phyloP scores from a whole-genome alignment of 2,113 vertebrate genomes.

The Hyperopisus bebe region DNA sequence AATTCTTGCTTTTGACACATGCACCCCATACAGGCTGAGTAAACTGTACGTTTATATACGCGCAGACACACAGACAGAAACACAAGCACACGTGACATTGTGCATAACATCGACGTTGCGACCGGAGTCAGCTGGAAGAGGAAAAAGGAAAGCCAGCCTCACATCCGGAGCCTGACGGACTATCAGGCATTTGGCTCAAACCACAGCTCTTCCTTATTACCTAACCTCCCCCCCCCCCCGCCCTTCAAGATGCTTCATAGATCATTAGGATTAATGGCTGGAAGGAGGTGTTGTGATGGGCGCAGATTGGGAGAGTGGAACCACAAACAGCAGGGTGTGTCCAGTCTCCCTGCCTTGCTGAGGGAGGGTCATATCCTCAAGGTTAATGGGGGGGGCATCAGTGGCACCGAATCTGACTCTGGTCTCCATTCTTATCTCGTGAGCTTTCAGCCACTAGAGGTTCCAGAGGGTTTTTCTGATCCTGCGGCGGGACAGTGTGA shows the following conservation, averaged over 20 bases:
- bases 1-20: not conserved
- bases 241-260: not conserved
- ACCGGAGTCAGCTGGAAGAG: not conserved
- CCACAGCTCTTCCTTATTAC: not conserved
- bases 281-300: conserved; percentile 39
- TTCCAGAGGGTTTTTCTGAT: not conserved
- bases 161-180: not conserved
- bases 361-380: conserved; percentile 41
- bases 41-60: not conserved
- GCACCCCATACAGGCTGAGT: not conserved
- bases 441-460: not conserved
- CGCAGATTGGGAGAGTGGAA: conserved; percentile 30
- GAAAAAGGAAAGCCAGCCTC: not conserved
- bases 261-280: not conserved
- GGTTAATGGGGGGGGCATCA: not conserved
- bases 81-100: not conserved
- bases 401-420: not conserved
- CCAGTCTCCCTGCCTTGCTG: conserved; percentile 51
- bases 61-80: not conserved
- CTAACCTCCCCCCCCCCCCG: not conserved
- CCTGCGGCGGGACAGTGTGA: not conserved
- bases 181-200: not conserved
- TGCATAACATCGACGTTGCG: not conserved
- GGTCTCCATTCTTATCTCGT: not conserved
- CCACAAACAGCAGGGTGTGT: conserved; percentile 44